phyloP scores from a whole-genome alignment of 2,888 invertebrate genomes.

The Nomada hirtipes region DNA sequence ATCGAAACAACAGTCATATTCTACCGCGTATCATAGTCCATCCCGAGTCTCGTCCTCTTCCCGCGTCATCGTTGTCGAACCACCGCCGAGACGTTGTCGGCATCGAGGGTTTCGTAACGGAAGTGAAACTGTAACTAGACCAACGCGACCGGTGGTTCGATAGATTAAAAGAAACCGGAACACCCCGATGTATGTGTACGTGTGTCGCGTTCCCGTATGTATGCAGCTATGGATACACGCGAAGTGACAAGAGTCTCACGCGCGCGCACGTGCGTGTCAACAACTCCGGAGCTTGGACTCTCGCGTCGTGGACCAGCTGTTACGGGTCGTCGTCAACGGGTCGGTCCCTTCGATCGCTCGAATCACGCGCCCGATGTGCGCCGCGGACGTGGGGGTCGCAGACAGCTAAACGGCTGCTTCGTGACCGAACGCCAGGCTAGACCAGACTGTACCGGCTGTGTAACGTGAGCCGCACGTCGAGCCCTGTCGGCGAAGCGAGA shows the following conservation, averaged over 20 bases:
- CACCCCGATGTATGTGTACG: neutral
- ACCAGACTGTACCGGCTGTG: slow-evolving; percentile 71
- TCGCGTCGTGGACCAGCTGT: slow-evolving; percentile 64
- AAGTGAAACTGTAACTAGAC: neutral
- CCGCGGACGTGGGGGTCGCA: slow-evolving; percentile 56
- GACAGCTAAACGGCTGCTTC: slow-evolving; percentile 63
- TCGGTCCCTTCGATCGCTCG: slow-evolving; percentile 55
- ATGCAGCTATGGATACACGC: neutral
- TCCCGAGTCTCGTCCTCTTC: slow-evolving; percentile 37
- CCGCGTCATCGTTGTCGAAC: slow-evolving; percentile 33
- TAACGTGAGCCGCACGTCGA: slow-evolving; percentile 55
- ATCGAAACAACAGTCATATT: slow-evolving; percentile 43
- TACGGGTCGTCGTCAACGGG: slow-evolving; percentile 33
- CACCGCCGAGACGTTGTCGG: slow-evolving; percentile 3
- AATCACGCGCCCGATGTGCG: slow-evolving; percentile 53
- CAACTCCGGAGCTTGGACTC: slow-evolving; percentile 43
- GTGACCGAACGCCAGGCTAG: slow-evolving; percentile 71
- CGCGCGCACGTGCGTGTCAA: slow-evolving; percentile 62
- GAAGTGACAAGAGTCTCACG: slow-evolving; percentile 37
- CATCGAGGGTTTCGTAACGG: neutral
- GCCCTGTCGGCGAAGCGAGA: slow-evolving; percentile 41
- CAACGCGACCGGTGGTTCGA: neutral
- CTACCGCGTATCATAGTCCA: slow-evolving; percentile 51
- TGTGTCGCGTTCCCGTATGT: neutral
- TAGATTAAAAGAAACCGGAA: neutral